Evolutionary conservation across 1,140 invertebrate species (phyloP).

Genomic region (Drosophila lowei): DNA sequence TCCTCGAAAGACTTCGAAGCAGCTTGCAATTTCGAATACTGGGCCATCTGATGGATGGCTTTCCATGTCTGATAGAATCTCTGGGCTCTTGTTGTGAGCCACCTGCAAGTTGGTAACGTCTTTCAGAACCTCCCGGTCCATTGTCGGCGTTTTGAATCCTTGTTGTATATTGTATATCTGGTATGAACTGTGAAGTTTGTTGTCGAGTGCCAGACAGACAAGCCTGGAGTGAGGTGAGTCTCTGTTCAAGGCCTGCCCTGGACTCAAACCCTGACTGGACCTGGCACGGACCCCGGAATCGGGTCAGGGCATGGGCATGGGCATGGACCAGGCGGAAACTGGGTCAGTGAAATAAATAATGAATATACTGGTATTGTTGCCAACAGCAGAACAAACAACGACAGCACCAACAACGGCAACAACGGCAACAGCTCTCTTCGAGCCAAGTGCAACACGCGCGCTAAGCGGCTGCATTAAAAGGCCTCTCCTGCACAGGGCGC

Average conservation of each 20-base stretch:
- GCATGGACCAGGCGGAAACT: conserved; percentile 59
- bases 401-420: conserved; percentile 22
- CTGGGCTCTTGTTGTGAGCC: too few species aligned
- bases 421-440: conserved; percentile 36
- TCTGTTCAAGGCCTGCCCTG: background rate
- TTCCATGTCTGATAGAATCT: too few species aligned
- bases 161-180: background rate
- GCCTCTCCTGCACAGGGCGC: conserved; percentile 42
- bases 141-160: too few species aligned
- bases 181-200: too few species aligned
- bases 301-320: conserved; percentile 52
- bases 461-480: conserved; percentile 72
- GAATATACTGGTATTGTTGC: conserved; percentile 53
- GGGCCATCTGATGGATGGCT: too few species aligned
- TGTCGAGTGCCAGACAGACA: too few species aligned
- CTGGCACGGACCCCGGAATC: conserved; percentile 19
- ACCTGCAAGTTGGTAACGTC: too few species aligned
- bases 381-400: conserved; percentile 34
- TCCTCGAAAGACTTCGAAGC: too few species aligned
- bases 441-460: conserved; percentile 67
- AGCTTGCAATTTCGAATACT: too few species aligned
- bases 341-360: conserved; percentile 75
- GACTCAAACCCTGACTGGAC: background rate
- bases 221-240: too few species aligned
- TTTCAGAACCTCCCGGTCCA: too few species aligned